Conservation (phyloP, 2,113 vertebrate species). For the Ceyx margarethae region DNA sequence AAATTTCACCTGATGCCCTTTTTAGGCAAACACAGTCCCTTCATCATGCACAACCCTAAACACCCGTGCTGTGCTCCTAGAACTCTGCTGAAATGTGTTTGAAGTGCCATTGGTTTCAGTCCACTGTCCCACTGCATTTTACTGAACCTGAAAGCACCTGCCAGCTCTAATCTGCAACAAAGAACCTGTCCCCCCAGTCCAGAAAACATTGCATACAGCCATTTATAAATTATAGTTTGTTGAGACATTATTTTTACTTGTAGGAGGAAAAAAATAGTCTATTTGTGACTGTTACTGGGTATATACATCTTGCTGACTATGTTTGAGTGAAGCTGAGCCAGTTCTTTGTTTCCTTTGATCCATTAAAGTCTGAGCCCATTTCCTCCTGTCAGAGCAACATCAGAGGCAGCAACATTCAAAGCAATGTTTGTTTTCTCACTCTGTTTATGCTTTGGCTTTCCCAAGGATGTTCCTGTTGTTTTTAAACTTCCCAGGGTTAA, state of each 20-base stretch:
- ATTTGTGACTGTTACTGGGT: conserved; percentile 10
- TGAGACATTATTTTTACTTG: neutral
- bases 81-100: neutral
- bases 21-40: neutral
- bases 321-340: conserved; percentile 42
- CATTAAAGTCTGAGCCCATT: neutral
- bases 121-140: neutral
- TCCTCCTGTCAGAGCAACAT: conserved; percentile 37
- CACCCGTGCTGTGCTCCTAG: neutral
- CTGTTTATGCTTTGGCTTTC: conserved; percentile 20
- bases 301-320: neutral
- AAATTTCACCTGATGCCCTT: neutral
- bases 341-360: conserved; percentile 53
- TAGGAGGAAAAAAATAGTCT: neutral
- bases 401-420: conserved; percentile 34
- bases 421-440: conserved; percentile 38
- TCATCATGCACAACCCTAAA: neutral
- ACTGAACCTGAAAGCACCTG: neutral
- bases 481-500: conserved; percentile 52
- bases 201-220: neutral
- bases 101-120: neutral
- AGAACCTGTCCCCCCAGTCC: neutral
- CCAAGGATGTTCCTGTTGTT: conserved; percentile 29
- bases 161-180: neutral
- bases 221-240: neutral